A percentile compares a stretch with the other conserved stretches of the same genome.
Evolutionary conservation across 2,888 invertebrate genomes (phyloP).

Genomic region (Phymatocera aterrima): DNA sequence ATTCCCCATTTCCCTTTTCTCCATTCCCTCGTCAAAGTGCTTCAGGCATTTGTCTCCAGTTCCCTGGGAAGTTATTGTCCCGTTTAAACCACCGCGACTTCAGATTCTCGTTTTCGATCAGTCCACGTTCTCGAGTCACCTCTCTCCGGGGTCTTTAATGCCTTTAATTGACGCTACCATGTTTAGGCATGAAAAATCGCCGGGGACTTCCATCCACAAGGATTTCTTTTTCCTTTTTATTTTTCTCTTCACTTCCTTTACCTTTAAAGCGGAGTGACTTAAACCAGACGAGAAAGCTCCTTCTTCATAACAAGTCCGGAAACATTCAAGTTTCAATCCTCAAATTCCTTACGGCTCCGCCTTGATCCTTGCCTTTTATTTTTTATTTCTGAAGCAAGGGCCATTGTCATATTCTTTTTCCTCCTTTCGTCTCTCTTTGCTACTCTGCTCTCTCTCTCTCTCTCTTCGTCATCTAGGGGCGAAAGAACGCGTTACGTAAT

Average conservation of each 20-base stretch:
- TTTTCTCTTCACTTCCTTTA: background rate
- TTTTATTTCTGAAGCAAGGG: conserved; percentile 2
- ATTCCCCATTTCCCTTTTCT: conserved; percentile 16
- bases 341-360: conserved; percentile 1
- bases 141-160: background rate
- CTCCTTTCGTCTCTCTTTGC: background rate
- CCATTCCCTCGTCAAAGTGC: conserved; percentile 32
- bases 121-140: background rate
- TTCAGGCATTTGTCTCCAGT: conserved; percentile 38
- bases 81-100: background rate
- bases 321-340: conserved; percentile 12
- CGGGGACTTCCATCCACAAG: background rate
- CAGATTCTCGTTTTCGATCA: background rate
- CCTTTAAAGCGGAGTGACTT: background rate
- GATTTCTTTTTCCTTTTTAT: background rate
- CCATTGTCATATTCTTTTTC: conserved; percentile 31
- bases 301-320: conserved; percentile 20
- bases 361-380: conserved; percentile 23
- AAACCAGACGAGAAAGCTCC: background rate
- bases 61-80: conserved; percentile 13
- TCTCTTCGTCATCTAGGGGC: background rate
- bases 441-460: background rate
- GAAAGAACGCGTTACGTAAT: conserved; percentile 27
- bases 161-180: conserved; percentile 13
- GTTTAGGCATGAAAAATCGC: conserved; percentile 13